Conservation (phyloP, 2,113 vertebrate genomes). For the Bolborhynchus lineola region DNA sequence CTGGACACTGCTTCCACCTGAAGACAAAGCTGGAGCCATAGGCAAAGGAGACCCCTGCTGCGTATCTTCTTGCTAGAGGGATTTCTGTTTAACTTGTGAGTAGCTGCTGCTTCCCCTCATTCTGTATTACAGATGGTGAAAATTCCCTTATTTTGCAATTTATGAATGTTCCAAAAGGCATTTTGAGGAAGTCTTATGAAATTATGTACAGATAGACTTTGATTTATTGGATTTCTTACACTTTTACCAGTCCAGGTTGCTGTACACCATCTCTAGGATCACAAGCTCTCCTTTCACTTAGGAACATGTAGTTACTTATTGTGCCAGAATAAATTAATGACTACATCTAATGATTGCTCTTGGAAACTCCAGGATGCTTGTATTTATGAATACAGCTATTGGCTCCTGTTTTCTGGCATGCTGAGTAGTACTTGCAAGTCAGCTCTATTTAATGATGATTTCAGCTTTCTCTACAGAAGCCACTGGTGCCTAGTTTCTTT, state of each 20-base stretch:
- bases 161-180: background rate
- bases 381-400: background rate
- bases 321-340: slow-evolving; percentile 46
- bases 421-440: background rate
- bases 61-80: background rate
- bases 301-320: background rate
- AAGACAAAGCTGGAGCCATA: background rate
- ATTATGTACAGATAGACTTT: background rate
- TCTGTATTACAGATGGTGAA: background rate
- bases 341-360: background rate
- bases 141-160: slow-evolving; percentile 23
- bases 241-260: background rate
- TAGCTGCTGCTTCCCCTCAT: background rate
- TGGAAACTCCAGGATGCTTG: background rate
- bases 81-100: background rate
- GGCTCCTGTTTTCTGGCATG: background rate
- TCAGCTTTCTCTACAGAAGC: background rate
- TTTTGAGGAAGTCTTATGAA: background rate
- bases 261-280: background rate
- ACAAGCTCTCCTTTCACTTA: background rate
- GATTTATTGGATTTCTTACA: background rate
- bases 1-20: background rate
- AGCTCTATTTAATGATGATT: background rate
- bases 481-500: background rate
- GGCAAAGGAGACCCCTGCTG: background rate